Base-by-base conservation (phyloP, 2,888 invertebrate species). In the Tipula lateralis region DNA sequence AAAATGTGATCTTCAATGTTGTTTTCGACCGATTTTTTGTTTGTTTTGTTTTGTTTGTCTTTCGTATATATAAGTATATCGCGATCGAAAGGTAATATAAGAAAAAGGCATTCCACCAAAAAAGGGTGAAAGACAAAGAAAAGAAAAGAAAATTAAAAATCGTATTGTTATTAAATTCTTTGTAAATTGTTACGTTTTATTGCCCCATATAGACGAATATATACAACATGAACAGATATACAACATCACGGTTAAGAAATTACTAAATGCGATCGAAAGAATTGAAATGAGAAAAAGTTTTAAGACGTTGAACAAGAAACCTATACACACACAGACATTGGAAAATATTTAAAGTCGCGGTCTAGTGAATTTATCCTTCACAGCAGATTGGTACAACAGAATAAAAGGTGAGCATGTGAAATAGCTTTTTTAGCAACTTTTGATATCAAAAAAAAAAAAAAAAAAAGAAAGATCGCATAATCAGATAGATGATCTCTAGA, bases 141-240 rank as follows among this genome's bases (percentile, higher is more conserved):
- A 82, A 82, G 32, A 82, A 82, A 30, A 30, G 32, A 82, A 82
- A 29, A 82, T 32, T 82, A 82, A 82, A 82, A 82, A 81, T 81
- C 29, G 81, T 81, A 81, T 81, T 81, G 29, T 29, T 29, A 81
- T 81, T 81, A 82, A 82, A 82, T 30, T 82, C 82, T 29, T 82
- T 82, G 30, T 16, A 82, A 29, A 82, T 12, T 30, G 16, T 82
- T 29, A 29, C 30, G 30, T 82, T 30, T 82, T 82, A 82, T 66
- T 66, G 66, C 7, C 66, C 39, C 24, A 66, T 24, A 66, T 9
- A 66, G 24, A 66, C 66, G 19, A 66, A 66, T 66, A 66, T n/a
- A n/a, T n/a, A n/a, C 7, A 66, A 66, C 66, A 7, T 19, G 19
- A 66, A 19, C 24, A 66, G 9, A 66, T 7, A 44, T n/a, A 66